Base-by-base conservation (phyloP, 53 echinoderm and acorn worm species). In the Holothuria scabra region DNA sequence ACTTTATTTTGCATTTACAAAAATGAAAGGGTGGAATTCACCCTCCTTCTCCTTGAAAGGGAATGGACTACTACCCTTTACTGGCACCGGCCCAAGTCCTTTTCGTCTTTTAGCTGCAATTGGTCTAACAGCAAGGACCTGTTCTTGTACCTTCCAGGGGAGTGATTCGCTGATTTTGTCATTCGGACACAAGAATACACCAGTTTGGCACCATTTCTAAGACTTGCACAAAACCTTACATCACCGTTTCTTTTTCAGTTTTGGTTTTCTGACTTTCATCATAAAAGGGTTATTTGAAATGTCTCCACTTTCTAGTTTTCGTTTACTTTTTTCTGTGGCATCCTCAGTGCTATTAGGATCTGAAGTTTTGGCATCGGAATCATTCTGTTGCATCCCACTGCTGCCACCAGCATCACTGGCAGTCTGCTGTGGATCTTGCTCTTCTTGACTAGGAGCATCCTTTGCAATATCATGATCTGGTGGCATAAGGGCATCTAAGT, bases 191-290 rank as follows among this genome's bases (percentile, higher is more conserved):
- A 41, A 8, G 10, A 6, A 6, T 10, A 41, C 2, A 41, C 41
- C 41, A 41, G 8, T 41, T 41, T 41, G 10, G 41, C 7, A 41
- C 10, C 41, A 8, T 41, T 6, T 0, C 10, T 0, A 10, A 3
- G 41, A 16, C 52, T 18, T 16, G 18, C 18, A 52, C 52, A 14
- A 52, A 52, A 52, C 18, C 52, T 3, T 1, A 16, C 16, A 52
- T 90, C 88, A 92, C 86, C 93, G 93, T 85, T 88, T 92, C 66
- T 94, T 97, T 65, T 90, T 94, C 34, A 87, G 59, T 60, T 93
- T 89, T 21, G 99, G 99, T 48, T 95, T 95, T 66, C 95, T 92
- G 12, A 93, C 91, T 82, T 90, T 87, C 62, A 89, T 86, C 66
- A 97, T 56, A 74, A 88, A 97, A 1, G 99, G 99, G 83, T 97